Conservation (phyloP, 2,113 vertebrate species). For the Chaenocephalus aceratus region DNA sequence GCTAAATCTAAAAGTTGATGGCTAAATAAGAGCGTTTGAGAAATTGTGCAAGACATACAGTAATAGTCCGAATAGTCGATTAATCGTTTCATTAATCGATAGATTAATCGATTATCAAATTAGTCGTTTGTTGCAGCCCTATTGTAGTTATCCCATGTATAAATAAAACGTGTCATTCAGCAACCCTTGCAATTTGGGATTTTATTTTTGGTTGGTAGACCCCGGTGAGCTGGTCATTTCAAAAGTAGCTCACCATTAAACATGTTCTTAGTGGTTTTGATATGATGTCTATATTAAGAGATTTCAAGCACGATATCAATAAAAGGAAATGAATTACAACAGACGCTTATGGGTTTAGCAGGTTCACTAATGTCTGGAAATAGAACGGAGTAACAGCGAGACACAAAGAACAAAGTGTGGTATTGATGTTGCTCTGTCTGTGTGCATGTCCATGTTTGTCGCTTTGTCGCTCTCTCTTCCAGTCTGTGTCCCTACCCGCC, state of each 20-base stretch:
- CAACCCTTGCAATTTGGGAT: no score
- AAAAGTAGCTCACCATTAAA: not conserved
- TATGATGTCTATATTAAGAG: constrained; percentile 1
- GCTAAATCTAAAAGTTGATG: no score
- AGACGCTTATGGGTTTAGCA: constrained; percentile 34
- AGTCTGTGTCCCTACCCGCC: constrained; percentile 20
- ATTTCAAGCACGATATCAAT: not conserved
- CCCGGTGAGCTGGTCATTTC: no score
- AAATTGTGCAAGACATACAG: no score
- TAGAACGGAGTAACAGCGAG: constrained; percentile 42
- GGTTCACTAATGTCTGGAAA: constrained; percentile 54
- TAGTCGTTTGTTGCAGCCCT: no score
- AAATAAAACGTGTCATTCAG: no score
- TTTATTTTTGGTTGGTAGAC: no score
- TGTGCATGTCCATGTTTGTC: constrained; percentile 13
- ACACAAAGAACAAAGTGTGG: constrained; percentile 33
- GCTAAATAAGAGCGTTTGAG: no score
- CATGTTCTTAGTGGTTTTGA: constrained; percentile 2
- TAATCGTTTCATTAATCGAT: no score
- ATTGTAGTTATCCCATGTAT: no score
- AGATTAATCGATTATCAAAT: no score
- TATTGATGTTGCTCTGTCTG: constrained; percentile 12
- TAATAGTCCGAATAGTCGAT: no score
- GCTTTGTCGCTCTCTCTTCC: constrained; percentile 4
- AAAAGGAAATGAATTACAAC: constrained; percentile 5